These are phyloP conservation scores for Tryphoninae sp. DNA, from an alignment of 2,888 invertebrate species.

Conservation along the genomic window DNA sequence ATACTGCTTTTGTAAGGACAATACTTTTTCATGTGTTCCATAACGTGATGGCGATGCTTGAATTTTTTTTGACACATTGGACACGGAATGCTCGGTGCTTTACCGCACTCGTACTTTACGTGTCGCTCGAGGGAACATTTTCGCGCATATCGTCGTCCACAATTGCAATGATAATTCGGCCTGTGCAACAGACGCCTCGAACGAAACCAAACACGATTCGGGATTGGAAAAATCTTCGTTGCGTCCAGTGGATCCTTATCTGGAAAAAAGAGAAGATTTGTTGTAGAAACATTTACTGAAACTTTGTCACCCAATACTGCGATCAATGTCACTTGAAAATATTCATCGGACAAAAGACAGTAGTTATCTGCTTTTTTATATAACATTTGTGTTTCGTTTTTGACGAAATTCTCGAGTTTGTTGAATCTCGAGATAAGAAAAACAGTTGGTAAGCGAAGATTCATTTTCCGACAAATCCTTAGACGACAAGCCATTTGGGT, in stretches of 20 bases:
- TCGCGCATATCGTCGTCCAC: conserved; percentile 76
- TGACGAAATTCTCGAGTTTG: too few species aligned
- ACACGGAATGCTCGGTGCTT: conserved; percentile 79
- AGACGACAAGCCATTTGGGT: too few species aligned
- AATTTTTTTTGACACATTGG: conserved; percentile 76
- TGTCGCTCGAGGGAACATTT: conserved; percentile 78
- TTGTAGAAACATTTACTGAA: conserved; percentile 36
- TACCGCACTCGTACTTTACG: conserved; percentile 79
- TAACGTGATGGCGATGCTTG: conserved; percentile 74
- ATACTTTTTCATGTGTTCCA: conserved; percentile 67
- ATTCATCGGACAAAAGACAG: too few species aligned
- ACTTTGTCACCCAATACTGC: conserved; percentile 39
- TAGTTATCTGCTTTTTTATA: too few species aligned
- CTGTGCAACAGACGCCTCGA: conserved; percentile 24
- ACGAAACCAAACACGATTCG: conserved; percentile 27
- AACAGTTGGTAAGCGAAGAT: too few species aligned
- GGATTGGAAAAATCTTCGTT: conserved; percentile 10
- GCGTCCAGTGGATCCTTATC: conserved; percentile 46
- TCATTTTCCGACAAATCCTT: too few species aligned
- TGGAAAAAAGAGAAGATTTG: conserved; percentile 49
- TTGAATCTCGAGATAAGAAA: too few species aligned
- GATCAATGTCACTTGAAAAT: conserved; percentile 5
- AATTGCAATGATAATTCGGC: conserved; percentile 66
- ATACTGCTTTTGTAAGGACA: conserved; percentile 47
- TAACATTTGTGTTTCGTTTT: too few species aligned